Evolutionary conservation across 2,113 vertebrate species (phyloP).

Genomic region (Nettapus auritus): DNA sequence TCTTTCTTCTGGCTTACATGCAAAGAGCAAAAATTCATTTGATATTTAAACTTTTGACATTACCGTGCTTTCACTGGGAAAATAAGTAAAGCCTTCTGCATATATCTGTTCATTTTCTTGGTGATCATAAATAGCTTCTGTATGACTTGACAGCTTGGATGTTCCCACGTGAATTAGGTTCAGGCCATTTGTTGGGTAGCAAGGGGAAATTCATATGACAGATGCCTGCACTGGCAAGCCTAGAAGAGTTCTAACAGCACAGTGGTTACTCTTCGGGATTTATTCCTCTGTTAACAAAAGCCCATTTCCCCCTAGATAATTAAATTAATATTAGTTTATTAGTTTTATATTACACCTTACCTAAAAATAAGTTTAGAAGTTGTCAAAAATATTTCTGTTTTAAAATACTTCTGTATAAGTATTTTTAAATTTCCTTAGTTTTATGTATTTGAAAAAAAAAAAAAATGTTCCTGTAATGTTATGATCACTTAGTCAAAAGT

Average conservation of each 20-base stretch:
- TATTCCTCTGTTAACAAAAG: neutral
- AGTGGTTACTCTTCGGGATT: neutral
- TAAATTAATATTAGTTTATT: neutral
- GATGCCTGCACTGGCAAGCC: slow-evolving; percentile 25
- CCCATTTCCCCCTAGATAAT: neutral
- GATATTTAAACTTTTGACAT: slow-evolving; percentile 50
- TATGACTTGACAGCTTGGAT: slow-evolving; percentile 62
- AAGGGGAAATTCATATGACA: slow-evolving; percentile 61
- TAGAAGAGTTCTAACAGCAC: slow-evolving; percentile 23
- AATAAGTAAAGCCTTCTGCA: slow-evolving; percentile 48
- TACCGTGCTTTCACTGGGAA: slow-evolving; percentile 26
- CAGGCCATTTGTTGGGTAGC: slow-evolving; percentile 48
- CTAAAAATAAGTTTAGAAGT: no score
- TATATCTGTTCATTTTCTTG: slow-evolving; percentile 50
- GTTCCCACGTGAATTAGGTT: slow-evolving; percentile 66
- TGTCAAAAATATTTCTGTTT: neutral
- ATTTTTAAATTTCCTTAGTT: neutral
- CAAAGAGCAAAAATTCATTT: neutral
- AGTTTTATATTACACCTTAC: no score
- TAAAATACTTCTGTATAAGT: neutral
- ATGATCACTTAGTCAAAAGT: neutral
- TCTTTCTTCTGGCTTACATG: neutral
- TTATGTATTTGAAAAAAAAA: neutral
- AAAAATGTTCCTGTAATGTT: neutral
- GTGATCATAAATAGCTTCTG: slow-evolving; percentile 38